Conservation (phyloP, 2,888 invertebrate species). For the Hermodice carunculata region DNA sequence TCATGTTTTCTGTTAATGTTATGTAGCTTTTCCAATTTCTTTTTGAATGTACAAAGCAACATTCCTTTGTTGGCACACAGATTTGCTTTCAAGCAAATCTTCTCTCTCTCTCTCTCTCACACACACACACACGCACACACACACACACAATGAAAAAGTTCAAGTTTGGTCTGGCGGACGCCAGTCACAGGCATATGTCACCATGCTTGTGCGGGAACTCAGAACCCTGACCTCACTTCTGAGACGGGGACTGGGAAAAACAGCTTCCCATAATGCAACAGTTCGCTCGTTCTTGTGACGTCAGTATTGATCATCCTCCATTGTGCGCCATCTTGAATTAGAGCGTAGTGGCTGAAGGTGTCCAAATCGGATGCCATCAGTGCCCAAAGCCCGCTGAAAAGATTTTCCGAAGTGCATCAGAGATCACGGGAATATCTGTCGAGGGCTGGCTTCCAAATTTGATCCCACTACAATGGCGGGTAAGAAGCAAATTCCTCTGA, state of each 20-base stretch:
- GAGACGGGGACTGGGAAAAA: neutral
- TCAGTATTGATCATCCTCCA: constrained; percentile 7
- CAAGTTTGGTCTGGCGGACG: too few relatives aligned
- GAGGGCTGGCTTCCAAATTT: constrained; percentile 14
- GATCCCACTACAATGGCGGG: constrained; percentile 27
- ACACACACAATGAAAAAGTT: too few relatives aligned
- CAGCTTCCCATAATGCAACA: neutral
- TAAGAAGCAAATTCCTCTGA: constrained; percentile 8
- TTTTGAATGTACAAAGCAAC: too few relatives aligned
- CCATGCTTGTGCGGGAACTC: too few relatives aligned
- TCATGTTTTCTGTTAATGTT: too few relatives aligned
- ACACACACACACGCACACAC: too few relatives aligned
- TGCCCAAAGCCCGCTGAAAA: constrained; percentile 5
- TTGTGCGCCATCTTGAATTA: constrained; percentile 37
- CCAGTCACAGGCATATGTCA: neutral
- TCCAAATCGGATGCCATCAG: constrained; percentile 33
- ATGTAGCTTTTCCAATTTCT: too few relatives aligned
- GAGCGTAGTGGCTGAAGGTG: neutral
- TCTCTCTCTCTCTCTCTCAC: too few relatives aligned
- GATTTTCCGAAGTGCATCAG: neutral
- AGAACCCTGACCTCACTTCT: too few relatives aligned
- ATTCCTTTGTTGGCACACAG: too few relatives aligned
- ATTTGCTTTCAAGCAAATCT: too few relatives aligned
- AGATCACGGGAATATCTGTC: neutral
- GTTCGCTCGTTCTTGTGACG: constrained; percentile 1